These are phyloP conservation scores for Leptoclinus maculatus DNA, from an alignment of 2,797 vertebrate species.

Conservation along the genomic window DNA sequence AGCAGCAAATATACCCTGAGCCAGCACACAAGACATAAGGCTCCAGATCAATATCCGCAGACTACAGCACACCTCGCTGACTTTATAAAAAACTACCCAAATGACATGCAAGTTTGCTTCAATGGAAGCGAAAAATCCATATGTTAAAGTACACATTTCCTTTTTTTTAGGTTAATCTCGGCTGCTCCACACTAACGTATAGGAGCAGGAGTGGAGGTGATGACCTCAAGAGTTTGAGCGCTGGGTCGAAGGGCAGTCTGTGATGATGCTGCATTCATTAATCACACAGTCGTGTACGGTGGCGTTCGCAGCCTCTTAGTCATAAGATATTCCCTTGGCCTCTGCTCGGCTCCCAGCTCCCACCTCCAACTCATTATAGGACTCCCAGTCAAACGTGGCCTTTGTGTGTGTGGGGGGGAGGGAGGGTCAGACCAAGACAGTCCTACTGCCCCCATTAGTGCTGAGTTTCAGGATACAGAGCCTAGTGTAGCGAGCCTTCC, in stretches of 20 bases:
- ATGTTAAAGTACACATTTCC: slow-evolving; percentile 15
- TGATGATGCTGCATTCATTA: slow-evolving; percentile 79
- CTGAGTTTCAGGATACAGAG: slow-evolving; percentile 68
- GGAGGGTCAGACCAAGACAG: slow-evolving; percentile 59
- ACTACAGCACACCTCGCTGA: slow-evolving; percentile 56
- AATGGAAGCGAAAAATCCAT: slow-evolving; percentile 30
- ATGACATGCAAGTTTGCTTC: slow-evolving; percentile 39
- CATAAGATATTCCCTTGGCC: slow-evolving; percentile 80
- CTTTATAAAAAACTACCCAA: slow-evolving; percentile 48
- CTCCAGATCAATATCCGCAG: slow-evolving; percentile 69
- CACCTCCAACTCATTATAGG: slow-evolving; percentile 61
- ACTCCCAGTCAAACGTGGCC: slow-evolving; percentile 75
- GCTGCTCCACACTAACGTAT: slow-evolving; percentile 16
- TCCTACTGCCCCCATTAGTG: slow-evolving; percentile 55
- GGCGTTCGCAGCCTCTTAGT: slow-evolving; percentile 78
- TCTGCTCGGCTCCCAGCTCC: slow-evolving; percentile 56
- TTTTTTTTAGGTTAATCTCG: slow-evolving; percentile 43
- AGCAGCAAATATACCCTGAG: slow-evolving; percentile 81
- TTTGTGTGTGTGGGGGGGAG: slow-evolving; percentile 73
- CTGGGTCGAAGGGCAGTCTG: slow-evolving; percentile 62
- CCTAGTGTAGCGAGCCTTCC: slow-evolving; percentile 57
- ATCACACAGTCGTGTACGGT: slow-evolving; percentile 74
- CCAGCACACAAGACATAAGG: slow-evolving; percentile 69
- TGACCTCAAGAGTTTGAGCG: slow-evolving; percentile 46
- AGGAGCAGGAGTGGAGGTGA: slow-evolving; percentile 36